Evolutionary conservation across 2,113 vertebrate species (phyloP), one percentile per base, ranked within the genome.

Genomic region (Hypanus sabinus): DNA sequence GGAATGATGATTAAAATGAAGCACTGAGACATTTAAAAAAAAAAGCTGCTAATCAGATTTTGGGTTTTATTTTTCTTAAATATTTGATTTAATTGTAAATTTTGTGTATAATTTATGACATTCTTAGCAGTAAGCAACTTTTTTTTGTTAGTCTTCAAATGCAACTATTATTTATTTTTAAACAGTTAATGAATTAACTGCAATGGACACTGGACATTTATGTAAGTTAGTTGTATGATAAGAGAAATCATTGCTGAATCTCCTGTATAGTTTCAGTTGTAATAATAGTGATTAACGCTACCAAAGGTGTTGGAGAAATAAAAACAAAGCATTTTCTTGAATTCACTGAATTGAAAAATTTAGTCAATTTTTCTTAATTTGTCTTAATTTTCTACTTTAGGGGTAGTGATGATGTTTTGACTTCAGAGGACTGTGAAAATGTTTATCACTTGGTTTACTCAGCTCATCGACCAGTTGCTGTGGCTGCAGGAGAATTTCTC

Each of bases 361-460:
- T n/a, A n/a, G n/a, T n/a, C n/a, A n/a, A n/a, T n/a, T n/a, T n/a
- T n/a, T n/a, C n/a, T n/a, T n/a, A n/a, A 81, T 57, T 20, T 94
- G 36, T 94, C 60, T 30, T 90, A 65, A n/a, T 96, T 95, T 94
- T 70, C 71, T 94, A 94, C 94, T 96, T 94, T 94, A 99, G 99
- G 98, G 99, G 98, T 97, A 99, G 98, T 79, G 99, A 99, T 96
- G 98, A 99, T 96, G 98, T 99, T 95, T 96, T 99, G 96, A 99
- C 98, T 95, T 98, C 99, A 30, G 98, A 99, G 97, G 99, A 99
- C 96, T 99, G 99, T 97, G 99, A 99, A 97, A 99, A 99, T 94
- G 98, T 99, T 81, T 99, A 99, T 96, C 99, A 99, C 95, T 96
- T 99, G 95, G 99, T 99, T 95, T 99, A 99, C 96, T 99, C 99